These are phyloP conservation scores for Ifrita kowaldi DNA, from an alignment of 2,113 vertebrate species.

Conservation along the genomic window DNA sequence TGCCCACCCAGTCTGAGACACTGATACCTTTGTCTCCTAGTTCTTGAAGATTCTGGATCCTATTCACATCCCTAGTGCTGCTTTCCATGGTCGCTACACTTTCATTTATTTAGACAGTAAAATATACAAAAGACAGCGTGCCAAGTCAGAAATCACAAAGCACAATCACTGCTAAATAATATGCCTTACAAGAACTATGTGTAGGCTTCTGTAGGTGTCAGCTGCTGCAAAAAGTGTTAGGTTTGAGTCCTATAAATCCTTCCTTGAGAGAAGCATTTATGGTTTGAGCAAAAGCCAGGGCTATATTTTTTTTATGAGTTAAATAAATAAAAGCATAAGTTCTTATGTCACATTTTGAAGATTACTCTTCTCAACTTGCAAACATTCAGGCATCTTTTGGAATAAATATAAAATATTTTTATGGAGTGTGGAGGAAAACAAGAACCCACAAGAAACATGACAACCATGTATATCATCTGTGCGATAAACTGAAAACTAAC, in stretches of 20 bases:
- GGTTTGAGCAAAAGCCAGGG: neutral
- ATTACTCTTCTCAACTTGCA: neutral
- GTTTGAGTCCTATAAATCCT: neutral
- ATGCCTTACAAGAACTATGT: neutral
- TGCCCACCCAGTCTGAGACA: neutral
- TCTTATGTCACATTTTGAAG: neutral
- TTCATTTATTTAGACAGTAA: neutral
- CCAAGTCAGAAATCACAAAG: neutral
- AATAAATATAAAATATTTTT: constrained; percentile 6
- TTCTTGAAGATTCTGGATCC: neutral
- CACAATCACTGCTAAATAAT: neutral
- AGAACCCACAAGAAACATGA: neutral
- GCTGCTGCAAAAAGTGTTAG: neutral
- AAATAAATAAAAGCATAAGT: neutral
- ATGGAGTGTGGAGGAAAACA: neutral
- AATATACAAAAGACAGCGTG: neutral
- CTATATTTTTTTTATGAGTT: neutral
- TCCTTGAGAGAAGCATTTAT: neutral
- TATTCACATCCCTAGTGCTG: neutral
- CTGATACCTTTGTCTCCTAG: neutral
- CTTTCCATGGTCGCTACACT: neutral
- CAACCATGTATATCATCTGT: neutral
- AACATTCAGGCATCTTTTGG: neutral
- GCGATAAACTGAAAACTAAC: neutral
- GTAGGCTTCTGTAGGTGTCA: neutral